Base-by-base conservation (phyloP, 2,113 vertebrate species). In the Leiothrix lutea region DNA sequence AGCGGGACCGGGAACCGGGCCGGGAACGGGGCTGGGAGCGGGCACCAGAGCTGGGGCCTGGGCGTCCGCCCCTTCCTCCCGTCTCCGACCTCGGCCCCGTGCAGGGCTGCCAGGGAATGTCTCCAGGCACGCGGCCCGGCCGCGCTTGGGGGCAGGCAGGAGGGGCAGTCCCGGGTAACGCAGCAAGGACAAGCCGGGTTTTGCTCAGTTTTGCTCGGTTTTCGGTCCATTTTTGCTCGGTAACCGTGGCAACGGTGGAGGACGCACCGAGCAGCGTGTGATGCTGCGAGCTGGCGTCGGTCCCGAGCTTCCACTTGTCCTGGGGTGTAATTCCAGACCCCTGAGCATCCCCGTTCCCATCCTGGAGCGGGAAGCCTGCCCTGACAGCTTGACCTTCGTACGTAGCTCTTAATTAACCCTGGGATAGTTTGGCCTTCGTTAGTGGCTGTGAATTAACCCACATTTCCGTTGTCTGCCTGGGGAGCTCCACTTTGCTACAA, bases 1-100 rank as follows among this genome's bases (percentile, higher is more conserved):
- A 12, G 0, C 12, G 54, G 53, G 24, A 7, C 1, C 9, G 17
- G 42, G 48, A 50, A 14, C 6, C 0, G 81, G 22, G 4, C 1
- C 1, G 8, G 51, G 77, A 60, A 26, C 24, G 23, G 57, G 35
- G 10, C 7, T 3, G 56, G n/a, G n/a, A 29, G 3, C 38, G 3
- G 65, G 20, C 3, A 47, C 6, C 4, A 26, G 10, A 2, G 5
- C 21, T 4, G 35, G n/a, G 40, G 28, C 19, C 2, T 15, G n/a
- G 13, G 15, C 13, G 13, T 1, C 2, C 5, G 22, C 31, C 6
- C 9, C 23, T 36, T 36, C 4, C 24, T 45, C 16, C 54, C 5
- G 6, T 36, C 15, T 62, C 45, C 11, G 12, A 22, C 8, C 31
- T 48, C 42, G n/a, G 12, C 14, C 5, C 5, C 20, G 28, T 21